A percentile compares a stretch with the other conserved stretches of the same genome.
phyloP scores from a whole-genome alignment of 2,113 vertebrate genomes.

The Lucifuga dentata region DNA sequence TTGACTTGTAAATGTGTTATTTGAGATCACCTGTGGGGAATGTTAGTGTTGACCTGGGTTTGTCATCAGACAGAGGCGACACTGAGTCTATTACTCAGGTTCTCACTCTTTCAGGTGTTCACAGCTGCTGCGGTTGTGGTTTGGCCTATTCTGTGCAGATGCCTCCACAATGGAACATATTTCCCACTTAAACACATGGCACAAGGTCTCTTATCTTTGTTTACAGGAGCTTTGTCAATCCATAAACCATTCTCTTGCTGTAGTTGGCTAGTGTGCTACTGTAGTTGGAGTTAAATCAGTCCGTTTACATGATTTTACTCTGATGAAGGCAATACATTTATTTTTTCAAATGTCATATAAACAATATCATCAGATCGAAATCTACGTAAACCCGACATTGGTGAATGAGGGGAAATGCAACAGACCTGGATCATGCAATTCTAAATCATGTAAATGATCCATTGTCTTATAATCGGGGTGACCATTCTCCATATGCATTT shows the following conservation, averaged over 20 bases:
- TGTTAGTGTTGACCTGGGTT: not conserved
- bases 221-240: slow-evolving; percentile 45
- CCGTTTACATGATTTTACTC: too few species aligned
- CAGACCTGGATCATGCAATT: too few species aligned
- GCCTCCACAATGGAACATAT: slow-evolving; percentile 16
- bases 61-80: slow-evolving; percentile 27
- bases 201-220: slow-evolving; percentile 42
- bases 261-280: not conserved
- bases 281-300: too few species aligned
- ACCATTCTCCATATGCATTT: too few species aligned
- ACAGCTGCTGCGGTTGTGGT: slow-evolving; percentile 52
- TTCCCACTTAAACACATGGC: slow-evolving; percentile 35
- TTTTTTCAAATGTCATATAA: too few species aligned
- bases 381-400: too few species aligned
- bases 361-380: too few species aligned
- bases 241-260: slow-evolving; percentile 15
- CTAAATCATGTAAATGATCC: too few species aligned
- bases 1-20: not conserved
- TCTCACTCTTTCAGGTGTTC: slow-evolving; percentile 30
- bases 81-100: slow-evolving; percentile 20
- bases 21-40: slow-evolving; percentile 10
- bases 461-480: too few species aligned
- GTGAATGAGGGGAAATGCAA: too few species aligned
- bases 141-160: slow-evolving; percentile 7
- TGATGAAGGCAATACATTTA: too few species aligned